Evolutionary conservation across 2,888 invertebrate species (phyloP).

Genomic region (Eubasilissa splendida): DNA sequence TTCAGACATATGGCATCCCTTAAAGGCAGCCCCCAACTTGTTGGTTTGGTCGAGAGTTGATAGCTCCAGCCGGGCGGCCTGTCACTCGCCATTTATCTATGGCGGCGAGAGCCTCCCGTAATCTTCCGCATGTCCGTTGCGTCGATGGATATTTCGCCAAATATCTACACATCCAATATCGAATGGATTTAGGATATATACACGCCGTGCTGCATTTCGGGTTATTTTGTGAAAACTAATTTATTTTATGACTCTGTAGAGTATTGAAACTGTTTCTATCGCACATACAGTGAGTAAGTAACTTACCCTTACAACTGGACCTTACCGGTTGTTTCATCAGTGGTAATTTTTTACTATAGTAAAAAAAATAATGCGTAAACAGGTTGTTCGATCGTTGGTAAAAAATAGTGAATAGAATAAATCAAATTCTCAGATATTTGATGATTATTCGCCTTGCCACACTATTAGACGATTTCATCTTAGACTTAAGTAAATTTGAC

Average conservation of each 20-base stretch:
- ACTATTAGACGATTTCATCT: too few relatives aligned
- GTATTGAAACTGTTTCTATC: not conserved
- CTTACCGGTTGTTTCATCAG: too few relatives aligned
- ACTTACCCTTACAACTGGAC: too few relatives aligned
- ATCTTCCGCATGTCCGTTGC: slow-evolving; percentile 24
- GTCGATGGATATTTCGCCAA: not conserved
- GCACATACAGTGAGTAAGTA: too few relatives aligned
- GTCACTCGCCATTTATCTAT: slow-evolving; percentile 55
- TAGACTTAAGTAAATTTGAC: too few relatives aligned
- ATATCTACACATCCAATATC: slow-evolving; percentile 16
- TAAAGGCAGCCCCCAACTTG: slow-evolving; percentile 43
- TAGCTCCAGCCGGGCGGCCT: slow-evolving; percentile 52
- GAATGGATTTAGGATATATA: slow-evolving; percentile 3
- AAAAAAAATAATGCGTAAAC: too few relatives aligned
- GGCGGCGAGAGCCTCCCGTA: slow-evolving; percentile 26
- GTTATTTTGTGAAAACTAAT: not conserved
- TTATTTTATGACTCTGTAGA: not conserved
- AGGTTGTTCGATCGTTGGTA: too few relatives aligned
- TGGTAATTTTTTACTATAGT: too few relatives aligned
- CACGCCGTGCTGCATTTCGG: not conserved
- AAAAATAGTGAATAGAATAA: too few relatives aligned
- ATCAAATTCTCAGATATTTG: too few relatives aligned
- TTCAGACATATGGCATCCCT: slow-evolving; percentile 41
- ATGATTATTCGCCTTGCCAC: too few relatives aligned
- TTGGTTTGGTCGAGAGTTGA: slow-evolving; percentile 48